Conservation (phyloP, 2,797 vertebrate species). For the Echeneis naucrates region DNA sequence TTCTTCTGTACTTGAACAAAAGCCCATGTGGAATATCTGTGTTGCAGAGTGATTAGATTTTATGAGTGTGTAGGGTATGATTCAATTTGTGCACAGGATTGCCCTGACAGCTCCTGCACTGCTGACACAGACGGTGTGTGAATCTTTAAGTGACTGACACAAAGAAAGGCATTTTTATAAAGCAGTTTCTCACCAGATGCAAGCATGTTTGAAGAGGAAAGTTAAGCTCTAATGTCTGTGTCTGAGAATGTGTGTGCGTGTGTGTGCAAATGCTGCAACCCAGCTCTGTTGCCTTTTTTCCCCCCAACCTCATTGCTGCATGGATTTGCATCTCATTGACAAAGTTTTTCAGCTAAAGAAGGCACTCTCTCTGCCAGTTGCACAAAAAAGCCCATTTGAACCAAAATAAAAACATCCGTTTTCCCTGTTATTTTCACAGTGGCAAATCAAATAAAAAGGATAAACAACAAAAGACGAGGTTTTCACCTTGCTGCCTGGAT, state of each 20-base stretch:
- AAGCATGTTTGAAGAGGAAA: conserved; percentile 49
- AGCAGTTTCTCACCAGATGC: conserved; percentile 31
- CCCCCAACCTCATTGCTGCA: conserved; percentile 62
- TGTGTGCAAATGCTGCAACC: neutral
- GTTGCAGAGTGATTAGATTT: conserved; percentile 68
- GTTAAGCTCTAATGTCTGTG: conserved; percentile 44
- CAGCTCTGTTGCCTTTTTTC: conserved; percentile 48
- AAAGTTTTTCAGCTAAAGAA: conserved; percentile 65
- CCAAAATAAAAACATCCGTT: conserved; percentile 41
- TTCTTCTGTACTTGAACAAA: conserved; percentile 49
- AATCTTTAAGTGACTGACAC: conserved; percentile 52
- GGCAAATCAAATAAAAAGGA: conserved; percentile 33
- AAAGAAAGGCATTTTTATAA: conserved; percentile 41
- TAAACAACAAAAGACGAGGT: conserved; percentile 32
- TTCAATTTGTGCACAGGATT: conserved; percentile 60
- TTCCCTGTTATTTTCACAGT: conserved; percentile 15
- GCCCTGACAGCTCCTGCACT: conserved; percentile 39
- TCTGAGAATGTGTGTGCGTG: conserved; percentile 6
- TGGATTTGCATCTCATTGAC: conserved; percentile 81
- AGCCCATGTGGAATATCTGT: conserved; percentile 48
- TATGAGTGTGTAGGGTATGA: conserved; percentile 60
- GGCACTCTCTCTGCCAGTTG: conserved; percentile 25
- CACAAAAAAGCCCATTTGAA: conserved; percentile 49
- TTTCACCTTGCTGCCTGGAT: conserved; percentile 26
- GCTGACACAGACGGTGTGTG: conserved; percentile 31